These are phyloP conservation scores for Tortrix viridana DNA, from an alignment of 2,888 invertebrate genomes.

Conservation along the genomic window DNA sequence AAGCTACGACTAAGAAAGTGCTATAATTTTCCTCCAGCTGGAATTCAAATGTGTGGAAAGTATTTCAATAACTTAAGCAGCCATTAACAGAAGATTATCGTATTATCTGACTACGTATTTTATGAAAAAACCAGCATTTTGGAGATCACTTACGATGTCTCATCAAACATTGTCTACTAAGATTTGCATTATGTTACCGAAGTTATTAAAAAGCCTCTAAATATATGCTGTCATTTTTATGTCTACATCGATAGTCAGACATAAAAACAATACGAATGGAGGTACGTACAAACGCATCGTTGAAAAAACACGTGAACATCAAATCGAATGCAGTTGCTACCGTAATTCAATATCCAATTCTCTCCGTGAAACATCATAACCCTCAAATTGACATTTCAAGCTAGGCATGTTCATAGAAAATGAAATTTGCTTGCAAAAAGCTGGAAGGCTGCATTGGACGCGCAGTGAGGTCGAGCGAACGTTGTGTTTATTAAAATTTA, in stretches of 20 bases:
- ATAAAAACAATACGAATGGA: no score
- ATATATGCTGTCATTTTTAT: no score
- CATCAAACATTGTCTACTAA: no score
- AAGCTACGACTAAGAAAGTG: conserved; percentile 33
- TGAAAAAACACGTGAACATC: conserved; percentile 2
- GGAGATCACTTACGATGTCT: no score
- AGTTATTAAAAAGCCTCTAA: no score
- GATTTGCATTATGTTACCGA: no score
- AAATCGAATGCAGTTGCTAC: conserved; percentile 19
- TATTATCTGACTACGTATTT: no score
- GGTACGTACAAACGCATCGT: not conserved
- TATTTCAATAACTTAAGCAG: not conserved
- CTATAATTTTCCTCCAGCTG: not conserved
- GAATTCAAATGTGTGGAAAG: conserved; percentile 19
- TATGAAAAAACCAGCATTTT: no score
- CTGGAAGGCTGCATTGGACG: conserved; percentile 11
- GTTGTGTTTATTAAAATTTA: conserved; percentile 17
- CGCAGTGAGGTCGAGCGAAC: conserved; percentile 4
- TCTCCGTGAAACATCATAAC: conserved; percentile 14
- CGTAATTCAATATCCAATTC: conserved; percentile 22
- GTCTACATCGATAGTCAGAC: no score
- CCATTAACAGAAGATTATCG: not conserved
- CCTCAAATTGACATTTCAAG: conserved; percentile 21
- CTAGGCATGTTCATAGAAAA: conserved; percentile 15
- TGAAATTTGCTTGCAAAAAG: conserved; percentile 19